phyloP scores from a whole-genome alignment of 2,797 vertebrate genomes.

The Pteropus rufus region DNA sequence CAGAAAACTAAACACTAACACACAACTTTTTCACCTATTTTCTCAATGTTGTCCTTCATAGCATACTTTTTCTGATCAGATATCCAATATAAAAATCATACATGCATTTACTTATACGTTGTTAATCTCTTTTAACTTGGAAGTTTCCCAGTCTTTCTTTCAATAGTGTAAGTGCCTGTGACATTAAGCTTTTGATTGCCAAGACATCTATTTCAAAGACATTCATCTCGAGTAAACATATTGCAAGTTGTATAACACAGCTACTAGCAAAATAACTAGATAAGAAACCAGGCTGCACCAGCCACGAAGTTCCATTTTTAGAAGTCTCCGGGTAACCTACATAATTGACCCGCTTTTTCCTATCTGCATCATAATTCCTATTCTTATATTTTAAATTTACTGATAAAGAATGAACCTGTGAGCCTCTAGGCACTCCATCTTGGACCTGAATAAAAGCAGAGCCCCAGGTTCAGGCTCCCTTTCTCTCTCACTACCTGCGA shows the following conservation, averaged over 20 bases:
- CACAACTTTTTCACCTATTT: neutral
- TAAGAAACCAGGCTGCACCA: neutral
- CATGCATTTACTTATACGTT: neutral
- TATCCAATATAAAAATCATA: neutral
- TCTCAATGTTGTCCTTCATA: neutral
- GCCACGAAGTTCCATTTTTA: neutral
- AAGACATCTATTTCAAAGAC: neutral
- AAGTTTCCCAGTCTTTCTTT: neutral
- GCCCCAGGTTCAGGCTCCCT: neutral
- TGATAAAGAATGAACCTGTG: neutral
- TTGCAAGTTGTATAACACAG: neutral
- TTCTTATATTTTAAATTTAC: neutral
- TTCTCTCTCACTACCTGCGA: neutral
- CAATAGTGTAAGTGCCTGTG: neutral
- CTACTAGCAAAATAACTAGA: neutral
- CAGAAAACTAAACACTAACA: slow-evolving; percentile 24
- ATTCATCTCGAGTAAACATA: neutral
- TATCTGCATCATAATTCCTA: neutral
- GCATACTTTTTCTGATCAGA: neutral
- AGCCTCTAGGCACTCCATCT: neutral
- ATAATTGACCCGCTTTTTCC: neutral
- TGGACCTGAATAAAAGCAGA: neutral
- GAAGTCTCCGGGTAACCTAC: neutral
- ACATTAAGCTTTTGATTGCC: neutral
- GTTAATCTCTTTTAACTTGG: neutral